Evolutionary conservation across 2,113 vertebrate species (phyloP), one percentile per base, ranked within the genome.

Genomic region (Atrichornis clamosus): DNA sequence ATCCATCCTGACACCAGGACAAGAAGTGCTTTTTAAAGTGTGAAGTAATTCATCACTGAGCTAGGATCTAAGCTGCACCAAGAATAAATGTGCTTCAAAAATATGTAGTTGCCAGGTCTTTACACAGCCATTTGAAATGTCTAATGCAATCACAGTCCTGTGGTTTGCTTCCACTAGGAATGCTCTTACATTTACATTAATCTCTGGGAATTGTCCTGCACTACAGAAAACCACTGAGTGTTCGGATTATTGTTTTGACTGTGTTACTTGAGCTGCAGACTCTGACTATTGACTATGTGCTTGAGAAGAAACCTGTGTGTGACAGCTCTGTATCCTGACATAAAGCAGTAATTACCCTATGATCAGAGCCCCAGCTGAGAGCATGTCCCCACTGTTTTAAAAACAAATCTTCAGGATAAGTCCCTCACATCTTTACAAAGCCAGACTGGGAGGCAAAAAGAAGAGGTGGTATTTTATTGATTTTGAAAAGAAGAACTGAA

Each of bases 21-120:
- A 60, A 81, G 47, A 58, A 95, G 73, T 64, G 79, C 58, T 88
- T 83, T 95, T 94, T 78, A 72, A 87, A 87, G 74, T 84, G 92
- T 80, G 65, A 93, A 74, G 89, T 49, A 75, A 95, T 95, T 90
- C 41, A 94, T 92, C 86, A 91, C 65, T 77, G 60, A 73, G 41
- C 67, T 74, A 73, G 44, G 18, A 84, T 64, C 78, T 69, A 39
- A 93, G 62, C 42, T 68, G 81, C 73, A 42, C 33, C 6, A 16
- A 79, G 65, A 93, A 95, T 70, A 92, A 92, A 90, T 41, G 28
- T 16, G 26, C 58, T 91, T 89, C 77, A 81, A 64, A 97, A 97
- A 84, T 18, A 88, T 1, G 14, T 41, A 69, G 89, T 35, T 87
- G 27, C 73, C 35, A 67, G 67, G 53, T 64, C 68, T 90, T 93